Percentiles rank a stretch among this genome's conserved stretches.
Evolutionary conservation across 2,888 invertebrate species (phyloP).

Genomic region (Trichacis sp.): DNA sequence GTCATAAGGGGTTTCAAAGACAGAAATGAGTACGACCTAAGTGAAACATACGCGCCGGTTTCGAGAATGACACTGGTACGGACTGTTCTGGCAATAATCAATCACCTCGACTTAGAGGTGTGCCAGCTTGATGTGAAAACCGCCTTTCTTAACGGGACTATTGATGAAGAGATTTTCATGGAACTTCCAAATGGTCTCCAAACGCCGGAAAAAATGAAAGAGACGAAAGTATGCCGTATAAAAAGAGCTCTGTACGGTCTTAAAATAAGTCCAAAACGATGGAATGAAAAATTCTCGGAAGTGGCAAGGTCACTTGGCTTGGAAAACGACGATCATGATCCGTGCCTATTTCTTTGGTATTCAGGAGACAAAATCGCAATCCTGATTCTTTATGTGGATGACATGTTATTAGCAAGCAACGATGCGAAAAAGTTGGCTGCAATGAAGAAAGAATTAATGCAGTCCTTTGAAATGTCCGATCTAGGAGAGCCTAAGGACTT

Average conservation of each 20-base stretch:
- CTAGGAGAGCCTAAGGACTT: not conserved
- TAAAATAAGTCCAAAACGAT: too few relatives aligned
- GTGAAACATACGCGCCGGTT: conserved; percentile 33
- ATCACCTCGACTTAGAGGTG: too few relatives aligned
- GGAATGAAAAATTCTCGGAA: conserved; percentile 24
- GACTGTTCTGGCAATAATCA: conserved; percentile 15
- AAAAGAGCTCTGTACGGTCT: too few relatives aligned
- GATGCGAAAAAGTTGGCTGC: not conserved
- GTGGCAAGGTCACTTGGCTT: conserved; percentile 25
- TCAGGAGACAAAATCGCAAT: not conserved
- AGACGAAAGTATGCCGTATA: conserved; percentile 31
- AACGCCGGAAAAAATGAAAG: conserved; percentile 1
- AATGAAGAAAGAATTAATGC: not conserved
- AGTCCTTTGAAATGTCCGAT: not conserved
- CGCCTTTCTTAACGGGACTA: too few relatives aligned
- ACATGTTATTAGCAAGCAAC: too few relatives aligned
- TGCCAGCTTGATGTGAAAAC: too few relatives aligned
- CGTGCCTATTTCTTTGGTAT: conserved; percentile 6
- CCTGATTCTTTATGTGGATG: not conserved
- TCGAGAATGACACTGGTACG: too few relatives aligned
- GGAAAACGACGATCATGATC: conserved; percentile 20
- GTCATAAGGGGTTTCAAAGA: conserved; percentile 34
- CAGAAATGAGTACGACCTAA: conserved; percentile 21
- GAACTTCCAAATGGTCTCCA: conserved; percentile 10
- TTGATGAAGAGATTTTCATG: conserved; percentile 15